Conservation (phyloP, 2,113 vertebrate species). For the Procavia capensis region DNA sequence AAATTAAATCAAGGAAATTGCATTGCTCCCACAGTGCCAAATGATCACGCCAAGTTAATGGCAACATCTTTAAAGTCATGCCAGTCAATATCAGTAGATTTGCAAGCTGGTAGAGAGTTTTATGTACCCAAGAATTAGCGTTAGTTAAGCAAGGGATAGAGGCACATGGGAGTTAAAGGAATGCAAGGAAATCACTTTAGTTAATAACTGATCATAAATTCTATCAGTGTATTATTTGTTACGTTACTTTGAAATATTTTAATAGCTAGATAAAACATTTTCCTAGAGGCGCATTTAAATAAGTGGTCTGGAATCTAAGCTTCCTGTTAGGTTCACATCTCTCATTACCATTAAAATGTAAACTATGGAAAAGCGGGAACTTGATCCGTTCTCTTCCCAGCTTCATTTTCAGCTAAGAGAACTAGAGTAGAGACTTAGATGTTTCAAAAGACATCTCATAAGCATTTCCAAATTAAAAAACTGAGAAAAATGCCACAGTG, state of each 20-base stretch:
- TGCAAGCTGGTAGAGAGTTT: background rate
- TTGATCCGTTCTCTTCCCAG: background rate
- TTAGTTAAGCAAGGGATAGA: background rate
- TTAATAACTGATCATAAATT: background rate
- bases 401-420: background rate
- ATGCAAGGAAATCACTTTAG: background rate
- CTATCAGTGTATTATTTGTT: background rate
- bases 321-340: too few relatives aligned
- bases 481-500: background rate
- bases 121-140: background rate
- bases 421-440: background rate
- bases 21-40: background rate
- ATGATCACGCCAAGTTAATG: background rate
- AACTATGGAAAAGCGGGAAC: background rate
- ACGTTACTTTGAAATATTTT: background rate
- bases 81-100: fast-evolving
- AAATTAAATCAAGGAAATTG: background rate
- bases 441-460: too few relatives aligned
- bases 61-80: background rate
- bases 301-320: background rate
- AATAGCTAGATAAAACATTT: background rate
- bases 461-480: background rate
- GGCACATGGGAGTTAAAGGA: background rate
- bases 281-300: background rate
- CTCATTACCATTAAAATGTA: background rate